Conservation (phyloP, 2,797 vertebrate species). For the Scolopax bukidnonensis region DNA sequence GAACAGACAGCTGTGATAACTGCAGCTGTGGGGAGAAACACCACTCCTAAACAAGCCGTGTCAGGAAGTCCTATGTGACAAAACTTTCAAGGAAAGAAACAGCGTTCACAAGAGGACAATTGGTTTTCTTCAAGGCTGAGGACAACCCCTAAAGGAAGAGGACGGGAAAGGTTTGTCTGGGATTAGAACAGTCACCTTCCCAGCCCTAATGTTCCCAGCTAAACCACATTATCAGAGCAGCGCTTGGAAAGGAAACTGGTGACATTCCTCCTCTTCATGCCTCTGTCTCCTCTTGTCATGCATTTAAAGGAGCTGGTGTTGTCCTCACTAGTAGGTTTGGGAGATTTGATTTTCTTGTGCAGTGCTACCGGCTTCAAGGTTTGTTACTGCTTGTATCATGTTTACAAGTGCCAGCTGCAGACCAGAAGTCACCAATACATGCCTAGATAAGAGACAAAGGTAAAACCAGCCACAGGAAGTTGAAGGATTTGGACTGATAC, state of each 20-base stretch:
- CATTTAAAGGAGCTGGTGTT: neutral
- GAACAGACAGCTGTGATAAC: neutral
- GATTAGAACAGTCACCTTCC: neutral
- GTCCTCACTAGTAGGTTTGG: neutral
- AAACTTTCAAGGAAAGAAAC: neutral
- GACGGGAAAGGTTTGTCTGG: neutral
- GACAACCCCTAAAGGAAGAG: neutral
- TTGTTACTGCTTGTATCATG: neutral
- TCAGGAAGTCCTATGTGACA: neutral
- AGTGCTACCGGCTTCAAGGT: neutral
- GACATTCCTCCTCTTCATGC: neutral
- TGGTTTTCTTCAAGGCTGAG: neutral
- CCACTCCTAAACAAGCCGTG: neutral
- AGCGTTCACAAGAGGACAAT: neutral
- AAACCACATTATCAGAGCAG: neutral
- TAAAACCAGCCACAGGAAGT: neutral
- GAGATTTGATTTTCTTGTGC: neutral
- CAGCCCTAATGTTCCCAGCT: neutral
- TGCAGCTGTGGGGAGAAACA: accelerated
- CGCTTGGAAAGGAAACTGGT: neutral
- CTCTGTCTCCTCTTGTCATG: neutral
- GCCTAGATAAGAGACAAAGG: neutral
- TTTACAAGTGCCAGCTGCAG: neutral
- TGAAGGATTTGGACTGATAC: neutral
- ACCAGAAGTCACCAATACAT: accelerated